Evolutionary conservation across 2,797 vertebrate genomes (phyloP).

Genomic region (Nasua narica): DNA sequence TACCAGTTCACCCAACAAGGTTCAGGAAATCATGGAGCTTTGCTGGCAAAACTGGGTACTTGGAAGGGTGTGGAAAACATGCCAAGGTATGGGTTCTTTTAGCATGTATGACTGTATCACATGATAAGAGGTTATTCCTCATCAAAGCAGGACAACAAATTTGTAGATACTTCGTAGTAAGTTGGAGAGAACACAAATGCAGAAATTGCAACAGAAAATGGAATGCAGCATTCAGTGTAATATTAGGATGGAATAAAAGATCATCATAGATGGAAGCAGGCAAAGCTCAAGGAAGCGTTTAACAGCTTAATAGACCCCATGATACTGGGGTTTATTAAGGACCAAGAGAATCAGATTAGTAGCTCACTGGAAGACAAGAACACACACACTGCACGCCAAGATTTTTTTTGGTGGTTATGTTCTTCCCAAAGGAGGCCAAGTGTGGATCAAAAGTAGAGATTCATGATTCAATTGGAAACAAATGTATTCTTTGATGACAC

Average conservation of each 20-base stretch:
- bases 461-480: background rate
- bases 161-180: background rate
- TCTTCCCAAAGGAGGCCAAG: background rate
- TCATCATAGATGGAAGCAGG: background rate
- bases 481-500: background rate
- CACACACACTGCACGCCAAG: background rate
- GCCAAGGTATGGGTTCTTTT: too few species aligned
- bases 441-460: background rate
- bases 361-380: background rate
- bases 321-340: background rate
- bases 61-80: background rate
- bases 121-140: too few species aligned
- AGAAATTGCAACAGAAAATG: background rate
- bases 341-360: background rate
- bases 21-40: background rate
- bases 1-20: too few species aligned
- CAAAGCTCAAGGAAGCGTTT: background rate
- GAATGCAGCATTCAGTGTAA: background rate
- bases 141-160: background rate
- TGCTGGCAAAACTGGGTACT: background rate
- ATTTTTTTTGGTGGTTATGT: background rate
- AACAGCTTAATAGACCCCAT: too few species aligned
- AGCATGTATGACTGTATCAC: too few species aligned
- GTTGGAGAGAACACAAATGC: background rate
- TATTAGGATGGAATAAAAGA: too few species aligned